Evolutionary conservation across 2,797 vertebrate genomes (phyloP), one percentile per base, ranked within the genome.

Genomic region (Chelonia mydas): DNA sequence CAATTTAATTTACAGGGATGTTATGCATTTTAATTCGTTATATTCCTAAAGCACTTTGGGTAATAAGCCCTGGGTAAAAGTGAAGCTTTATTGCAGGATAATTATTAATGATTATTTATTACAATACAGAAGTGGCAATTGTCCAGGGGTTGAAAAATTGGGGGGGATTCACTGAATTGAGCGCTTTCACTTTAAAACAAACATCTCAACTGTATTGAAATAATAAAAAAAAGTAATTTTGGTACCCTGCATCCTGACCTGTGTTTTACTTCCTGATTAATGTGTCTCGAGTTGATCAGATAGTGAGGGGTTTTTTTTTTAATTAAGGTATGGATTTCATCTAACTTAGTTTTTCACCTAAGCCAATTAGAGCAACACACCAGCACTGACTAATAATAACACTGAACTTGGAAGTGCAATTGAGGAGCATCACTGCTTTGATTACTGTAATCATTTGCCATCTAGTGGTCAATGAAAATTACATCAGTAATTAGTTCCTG

Each of bases 391-490:
- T 68, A 37, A 23, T 11, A 3, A 11, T 11, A 72, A 11, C 2
- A 5, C 11, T 1, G 12, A 15, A 16, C 17, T 23, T 50, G 9
- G 4, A 45, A 0, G 0, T 6, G 21, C 10, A 0, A 0, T 1
- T 10, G 41, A 33, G 10, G 61, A 23, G 65, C n/a, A 0, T 1
- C 25, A 0, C 8, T 7, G 17, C 0, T 21, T 61, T 50, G 57
- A n/a, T 1, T 65, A 2, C 68, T 45, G 94, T 12, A 2, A 19
- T 25, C 7, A 85, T 86, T 96, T 92, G 97, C 97, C 97, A 96
- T 84, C 97, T 97, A 88, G 96, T 45, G 97, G 97, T 8, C 47
- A 77, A 1, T 3, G 2, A 4, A 31, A 54, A 76, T 1, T n/a
- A 12, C 19, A 16, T 10, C 9, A 2, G 0, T 0, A 10, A n/a